Percentiles rank a stretch among this genome's conserved stretches.
Evolutionary conservation across 2,113 vertebrate genomes (phyloP).

Genomic region (Solea solea): DNA sequence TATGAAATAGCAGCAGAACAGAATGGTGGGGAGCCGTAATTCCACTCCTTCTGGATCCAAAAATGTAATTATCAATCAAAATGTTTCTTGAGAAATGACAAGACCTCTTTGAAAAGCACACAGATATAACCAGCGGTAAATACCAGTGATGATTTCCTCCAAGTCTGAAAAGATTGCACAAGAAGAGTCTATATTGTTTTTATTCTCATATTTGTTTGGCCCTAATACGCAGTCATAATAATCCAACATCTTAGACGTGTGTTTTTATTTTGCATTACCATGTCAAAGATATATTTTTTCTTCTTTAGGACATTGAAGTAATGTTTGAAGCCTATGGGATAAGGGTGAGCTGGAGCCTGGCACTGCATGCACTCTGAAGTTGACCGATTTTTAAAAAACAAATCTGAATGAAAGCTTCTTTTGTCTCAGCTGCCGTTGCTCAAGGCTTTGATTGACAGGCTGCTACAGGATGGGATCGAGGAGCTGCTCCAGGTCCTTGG

Average conservation of each 20-base stretch:
- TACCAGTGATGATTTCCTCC: too few species aligned
- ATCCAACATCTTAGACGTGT: conserved; percentile 1
- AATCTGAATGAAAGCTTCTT: conserved; percentile 33
- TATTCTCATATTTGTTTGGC: too few species aligned
- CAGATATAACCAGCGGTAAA: too few species aligned
- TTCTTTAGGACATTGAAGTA: conserved; percentile 85
- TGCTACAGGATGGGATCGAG: conserved; percentile 83
- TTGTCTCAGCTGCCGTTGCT: conserved; percentile 84
- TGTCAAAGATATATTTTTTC: conserved; percentile 21
- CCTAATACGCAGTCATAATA: background rate
- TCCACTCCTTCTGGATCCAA: too few species aligned
- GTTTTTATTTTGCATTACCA: conserved; percentile 2
- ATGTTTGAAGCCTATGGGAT: conserved; percentile 90
- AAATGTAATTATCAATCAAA: too few species aligned
- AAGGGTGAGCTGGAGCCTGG: conserved; percentile 76
- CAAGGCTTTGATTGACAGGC: conserved; percentile 83
- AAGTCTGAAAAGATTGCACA: too few species aligned
- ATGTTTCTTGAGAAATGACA: too few species aligned
- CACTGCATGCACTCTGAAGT: background rate
- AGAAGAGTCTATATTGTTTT: too few species aligned
- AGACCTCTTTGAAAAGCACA: too few species aligned
- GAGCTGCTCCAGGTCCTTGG: conserved; percentile 74
- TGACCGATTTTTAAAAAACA: background rate
- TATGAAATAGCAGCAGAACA: too few species aligned
- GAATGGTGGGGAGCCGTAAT: too few species aligned